phyloP scores from a whole-genome alignment of 2,888 invertebrate genomes.

The Arge pagana region DNA sequence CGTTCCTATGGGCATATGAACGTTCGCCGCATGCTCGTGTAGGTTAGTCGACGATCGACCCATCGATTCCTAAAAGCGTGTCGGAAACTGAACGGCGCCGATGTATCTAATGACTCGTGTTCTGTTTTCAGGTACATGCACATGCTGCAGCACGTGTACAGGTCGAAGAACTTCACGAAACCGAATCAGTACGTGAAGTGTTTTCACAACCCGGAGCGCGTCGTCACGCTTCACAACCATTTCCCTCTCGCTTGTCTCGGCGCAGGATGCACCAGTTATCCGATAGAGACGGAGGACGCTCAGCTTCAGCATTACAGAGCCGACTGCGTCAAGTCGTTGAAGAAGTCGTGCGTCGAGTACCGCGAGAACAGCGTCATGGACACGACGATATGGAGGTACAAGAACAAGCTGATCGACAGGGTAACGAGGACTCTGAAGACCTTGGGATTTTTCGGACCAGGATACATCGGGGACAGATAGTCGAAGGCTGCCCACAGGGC shows the following conservation, averaged over 20 bases:
- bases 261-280: slow-evolving; percentile 78
- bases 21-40: too few species aligned
- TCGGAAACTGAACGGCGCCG: slow-evolving; percentile 9
- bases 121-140: slow-evolving; percentile 71
- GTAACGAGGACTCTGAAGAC: slow-evolving; percentile 72
- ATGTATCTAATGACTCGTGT: slow-evolving; percentile 7
- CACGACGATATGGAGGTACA: slow-evolving; percentile 86
- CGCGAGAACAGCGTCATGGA: slow-evolving; percentile 82
- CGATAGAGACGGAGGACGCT: slow-evolving; percentile 80
- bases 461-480: slow-evolving; percentile 36
- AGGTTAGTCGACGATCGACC: too few species aligned
- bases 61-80: too few species aligned
- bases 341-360: slow-evolving; percentile 82
- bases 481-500: slow-evolving; percentile 1
- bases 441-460: slow-evolving; percentile 71
- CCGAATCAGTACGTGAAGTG: slow-evolving; percentile 93
- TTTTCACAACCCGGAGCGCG: slow-evolving; percentile 90
- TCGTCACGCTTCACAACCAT: slow-evolving; percentile 89
- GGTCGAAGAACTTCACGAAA: slow-evolving; percentile 89
- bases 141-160: slow-evolving; percentile 90
- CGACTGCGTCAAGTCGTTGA: slow-evolving; percentile 86
- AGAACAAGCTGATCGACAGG: slow-evolving; percentile 72
- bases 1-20: too few species aligned
- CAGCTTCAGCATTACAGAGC: slow-evolving; percentile 93
- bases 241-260: slow-evolving; percentile 88